phyloP scores from a whole-genome alignment of 2,888 invertebrate genomes.

The Rotaria magnacalcarata region DNA sequence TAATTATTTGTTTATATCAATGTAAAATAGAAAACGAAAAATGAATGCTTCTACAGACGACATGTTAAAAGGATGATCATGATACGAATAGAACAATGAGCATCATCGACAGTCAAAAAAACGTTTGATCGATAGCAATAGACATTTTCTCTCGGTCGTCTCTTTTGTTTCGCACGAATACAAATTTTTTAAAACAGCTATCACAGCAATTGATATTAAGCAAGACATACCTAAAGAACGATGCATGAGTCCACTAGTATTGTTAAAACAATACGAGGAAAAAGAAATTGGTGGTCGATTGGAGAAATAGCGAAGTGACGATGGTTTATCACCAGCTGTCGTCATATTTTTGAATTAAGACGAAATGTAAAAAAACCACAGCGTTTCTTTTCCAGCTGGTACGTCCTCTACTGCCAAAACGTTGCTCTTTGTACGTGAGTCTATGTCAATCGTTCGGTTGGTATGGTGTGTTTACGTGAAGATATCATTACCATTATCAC shows the following conservation, averaged over 20 bases:
- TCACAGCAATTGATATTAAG: neutral
- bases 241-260: neutral
- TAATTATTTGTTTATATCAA: too few species aligned
- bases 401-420: neutral
- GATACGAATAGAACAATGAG: too few species aligned
- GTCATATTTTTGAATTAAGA: slow-evolving; percentile 29
- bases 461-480: neutral
- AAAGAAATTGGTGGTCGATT: slow-evolving; percentile 5
- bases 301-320: neutral
- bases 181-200: neutral
- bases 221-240: neutral
- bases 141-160: neutral
- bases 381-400: neutral
- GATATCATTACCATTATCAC: neutral
- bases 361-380: neutral
- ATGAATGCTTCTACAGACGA: too few species aligned
- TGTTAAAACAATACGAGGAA: neutral
- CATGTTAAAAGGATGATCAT: too few species aligned
- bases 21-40: too few species aligned
- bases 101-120: neutral
- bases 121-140: neutral
- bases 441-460: neutral
- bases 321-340: neutral
- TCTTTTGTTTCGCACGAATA: neutral
- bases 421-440: neutral